Conservation (phyloP, 2,113 vertebrate species). For the Sialia sialis region DNA sequence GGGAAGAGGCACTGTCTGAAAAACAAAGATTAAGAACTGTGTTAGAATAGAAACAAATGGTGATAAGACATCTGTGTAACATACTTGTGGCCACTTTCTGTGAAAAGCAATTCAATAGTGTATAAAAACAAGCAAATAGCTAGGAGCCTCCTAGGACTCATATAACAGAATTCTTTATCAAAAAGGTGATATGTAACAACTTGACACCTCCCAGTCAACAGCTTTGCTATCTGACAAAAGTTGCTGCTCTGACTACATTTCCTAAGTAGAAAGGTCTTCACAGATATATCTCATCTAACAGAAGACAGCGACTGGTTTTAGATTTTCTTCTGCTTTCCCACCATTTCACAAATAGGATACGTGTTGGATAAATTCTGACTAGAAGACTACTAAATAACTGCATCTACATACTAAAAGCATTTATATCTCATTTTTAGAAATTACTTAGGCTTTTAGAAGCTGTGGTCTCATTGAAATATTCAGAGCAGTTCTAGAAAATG, state of each 20-base stretch:
- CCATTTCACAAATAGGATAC: background rate
- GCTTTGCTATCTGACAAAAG: background rate
- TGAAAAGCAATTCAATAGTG: background rate
- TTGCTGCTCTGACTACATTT: background rate
- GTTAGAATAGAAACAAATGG: background rate
- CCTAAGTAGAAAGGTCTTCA: background rate
- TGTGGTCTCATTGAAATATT: background rate
- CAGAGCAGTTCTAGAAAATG: background rate
- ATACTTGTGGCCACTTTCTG: background rate
- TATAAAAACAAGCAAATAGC: background rate
- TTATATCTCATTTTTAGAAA: background rate
- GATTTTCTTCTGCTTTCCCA: background rate
- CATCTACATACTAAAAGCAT: background rate
- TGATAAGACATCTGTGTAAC: background rate
- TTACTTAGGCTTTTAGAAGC: background rate
- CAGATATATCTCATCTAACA: background rate
- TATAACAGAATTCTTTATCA: background rate
- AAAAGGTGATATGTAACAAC: background rate
- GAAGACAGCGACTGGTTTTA: background rate
- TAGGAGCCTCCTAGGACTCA: background rate
- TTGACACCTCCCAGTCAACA: background rate
- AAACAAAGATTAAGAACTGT: background rate
- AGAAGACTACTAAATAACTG: background rate
- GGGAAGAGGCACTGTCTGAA: background rate
- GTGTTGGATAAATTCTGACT: background rate